Conservation (phyloP, 2,113 vertebrate genomes). For the Perca fluviatilis region DNA sequence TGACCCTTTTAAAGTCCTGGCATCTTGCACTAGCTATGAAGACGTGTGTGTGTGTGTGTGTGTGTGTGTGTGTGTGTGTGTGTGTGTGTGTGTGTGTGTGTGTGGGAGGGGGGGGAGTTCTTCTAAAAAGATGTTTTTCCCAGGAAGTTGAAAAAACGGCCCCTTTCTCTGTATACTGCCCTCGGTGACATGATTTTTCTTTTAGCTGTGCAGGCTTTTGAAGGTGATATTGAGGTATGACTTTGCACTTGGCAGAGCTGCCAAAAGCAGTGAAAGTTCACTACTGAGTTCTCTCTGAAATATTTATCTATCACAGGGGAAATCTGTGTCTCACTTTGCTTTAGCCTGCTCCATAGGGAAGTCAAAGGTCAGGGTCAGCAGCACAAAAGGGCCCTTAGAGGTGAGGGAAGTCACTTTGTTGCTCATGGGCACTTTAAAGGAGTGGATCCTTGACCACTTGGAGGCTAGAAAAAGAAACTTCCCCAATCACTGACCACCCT, state of each 20-base stretch:
- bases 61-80: too few species aligned
- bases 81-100: too few species aligned
- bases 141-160: slow-evolving; percentile 25
- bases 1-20: slow-evolving; percentile 40
- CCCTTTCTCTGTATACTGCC: slow-evolving; percentile 7
- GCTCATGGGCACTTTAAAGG: neutral
- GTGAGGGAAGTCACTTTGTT: slow-evolving; percentile 16
- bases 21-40: slow-evolving; percentile 18
- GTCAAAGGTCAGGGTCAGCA: slow-evolving; percentile 23
- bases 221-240: slow-evolving; percentile 62
- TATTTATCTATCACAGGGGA: slow-evolving; percentile 34
- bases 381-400: neutral
- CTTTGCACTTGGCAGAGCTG: slow-evolving; percentile 51
- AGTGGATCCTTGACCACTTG: neutral
- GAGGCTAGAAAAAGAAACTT: neutral
- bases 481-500: neutral
- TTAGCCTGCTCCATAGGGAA: neutral
- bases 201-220: slow-evolving; percentile 45
- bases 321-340: slow-evolving; percentile 22
- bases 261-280: slow-evolving; percentile 45
- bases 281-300: slow-evolving; percentile 36
- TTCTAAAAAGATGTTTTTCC: slow-evolving; percentile 33
- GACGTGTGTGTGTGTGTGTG: neutral
- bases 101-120: neutral
- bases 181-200: slow-evolving; percentile 48